Base-by-base conservation (phyloP, 2,888 invertebrate genomes). In the Sussaba pulchella region DNA sequence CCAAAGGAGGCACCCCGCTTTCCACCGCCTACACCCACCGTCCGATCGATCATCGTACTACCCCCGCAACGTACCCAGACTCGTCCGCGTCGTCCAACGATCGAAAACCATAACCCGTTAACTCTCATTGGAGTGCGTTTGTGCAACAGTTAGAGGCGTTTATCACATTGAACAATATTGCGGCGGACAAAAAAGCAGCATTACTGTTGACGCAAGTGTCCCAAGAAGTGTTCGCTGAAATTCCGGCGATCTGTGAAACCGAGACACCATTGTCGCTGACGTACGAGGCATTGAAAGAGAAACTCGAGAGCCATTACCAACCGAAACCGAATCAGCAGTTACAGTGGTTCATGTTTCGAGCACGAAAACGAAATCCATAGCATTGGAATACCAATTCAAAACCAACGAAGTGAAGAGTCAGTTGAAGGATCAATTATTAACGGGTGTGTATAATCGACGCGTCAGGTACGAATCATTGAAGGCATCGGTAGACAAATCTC, bases 381-480 rank as follows among this genome's bases (percentile, higher is more conserved):
- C 72, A 0, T 31, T 12, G 24, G 36, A 66, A 73, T 78, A 50
- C 31, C 21, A 73, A n/a, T 78, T 78, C 50, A 1, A 45, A 17
- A 1, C 19, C 14, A 4, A 26, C 3, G 73, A 73, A 17, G 9
- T 64, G 12, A 50, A 78, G 6, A 59, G 47, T 8, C 52, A 73
- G 2, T 9, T 73, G 5, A 73, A 66, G 50, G 67, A 73, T 24
- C 78, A 78, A 24, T 61, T 79, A 10, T 70, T 79, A 19, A 31
- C 19, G 8, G 57, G 79, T 43, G 66, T 78, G 1, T 19, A 57
- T n/a, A 63, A 52, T 45, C 9, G 41, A 19, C 19, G 47, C 1
- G 61, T 74, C n/a, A 64, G 57, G 24, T 61, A 75, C 19, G 74
- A 79, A 47, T 10, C 74, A 10, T 1, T 79, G 2, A 75, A 70